Conservation (phyloP, 1,140 invertebrate species). For the Nylanderia fulva region DNA sequence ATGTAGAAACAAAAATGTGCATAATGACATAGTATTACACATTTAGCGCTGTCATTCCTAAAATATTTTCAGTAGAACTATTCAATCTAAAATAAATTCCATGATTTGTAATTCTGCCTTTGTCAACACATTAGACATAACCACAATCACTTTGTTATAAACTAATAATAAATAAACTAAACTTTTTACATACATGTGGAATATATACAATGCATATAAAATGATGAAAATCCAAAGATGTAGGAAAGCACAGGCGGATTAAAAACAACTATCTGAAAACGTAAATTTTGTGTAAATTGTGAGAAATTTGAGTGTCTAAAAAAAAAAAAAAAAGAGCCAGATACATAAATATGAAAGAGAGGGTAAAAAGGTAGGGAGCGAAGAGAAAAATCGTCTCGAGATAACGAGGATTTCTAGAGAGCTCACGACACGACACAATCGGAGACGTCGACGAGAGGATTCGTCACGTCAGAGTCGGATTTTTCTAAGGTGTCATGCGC, state of each 20-base stretch:
- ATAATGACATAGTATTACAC: too few species aligned
- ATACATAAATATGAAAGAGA: too few species aligned
- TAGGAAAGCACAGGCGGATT: not conserved
- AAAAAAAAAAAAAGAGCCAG: slow-evolving; percentile 20
- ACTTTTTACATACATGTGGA: not conserved
- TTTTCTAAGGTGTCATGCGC: slow-evolving; percentile 14
- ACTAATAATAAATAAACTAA: not conserved
- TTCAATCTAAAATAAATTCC: not conserved
- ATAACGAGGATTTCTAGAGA: slow-evolving; percentile 1
- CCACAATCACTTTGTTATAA: not conserved
- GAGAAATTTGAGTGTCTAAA: slow-evolving; percentile 11
- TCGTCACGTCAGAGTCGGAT: slow-evolving; percentile 29
- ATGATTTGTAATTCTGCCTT: not conserved
- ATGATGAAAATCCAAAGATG: too few species aligned
- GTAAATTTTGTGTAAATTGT: not conserved
- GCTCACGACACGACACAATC: not conserved
- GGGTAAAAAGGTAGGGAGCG: not conserved
- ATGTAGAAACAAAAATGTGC: not conserved
- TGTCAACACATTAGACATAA: not conserved
- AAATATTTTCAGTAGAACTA: not conserved
- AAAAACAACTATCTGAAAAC: too few species aligned
- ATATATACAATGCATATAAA: not conserved
- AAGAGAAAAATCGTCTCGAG: not conserved
- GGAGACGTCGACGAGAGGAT: not conserved
- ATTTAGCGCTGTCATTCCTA: not conserved